These are phyloP conservation scores for Vanessa cardui DNA, from an alignment of 2,888 invertebrate species.

Conservation along the genomic window DNA sequence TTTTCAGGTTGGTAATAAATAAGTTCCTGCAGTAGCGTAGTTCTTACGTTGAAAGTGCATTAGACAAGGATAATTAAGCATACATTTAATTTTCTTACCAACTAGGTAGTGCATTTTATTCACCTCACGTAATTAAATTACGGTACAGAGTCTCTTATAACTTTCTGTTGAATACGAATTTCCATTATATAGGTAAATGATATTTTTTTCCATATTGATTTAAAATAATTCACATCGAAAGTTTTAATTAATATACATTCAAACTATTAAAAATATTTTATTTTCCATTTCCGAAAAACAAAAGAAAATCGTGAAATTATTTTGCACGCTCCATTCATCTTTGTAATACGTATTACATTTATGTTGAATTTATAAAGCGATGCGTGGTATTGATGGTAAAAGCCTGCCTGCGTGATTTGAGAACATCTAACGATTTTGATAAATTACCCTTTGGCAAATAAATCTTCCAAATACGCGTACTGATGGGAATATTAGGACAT, in stretches of 20 bases:
- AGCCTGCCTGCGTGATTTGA: constrained; percentile 41
- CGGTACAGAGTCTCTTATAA: constrained; percentile 20
- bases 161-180: constrained; percentile 1
- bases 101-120: constrained; percentile 30
- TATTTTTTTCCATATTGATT: too few species aligned
- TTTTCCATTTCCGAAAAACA: not conserved
- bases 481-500: constrained; percentile 5
- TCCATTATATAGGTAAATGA: too few species aligned
- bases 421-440: constrained; percentile 34
- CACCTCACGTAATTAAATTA: constrained; percentile 37
- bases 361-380: constrained; percentile 20
- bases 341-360: constrained; percentile 12
- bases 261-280: not conserved
- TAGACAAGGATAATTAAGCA: constrained; percentile 26
- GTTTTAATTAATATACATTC: too few species aligned
- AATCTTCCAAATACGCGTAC: constrained; percentile 19
- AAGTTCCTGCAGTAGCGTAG: constrained; percentile 13
- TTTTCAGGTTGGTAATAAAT: constrained; percentile 27
- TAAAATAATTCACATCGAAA: too few species aligned
- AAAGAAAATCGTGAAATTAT: not conserved
- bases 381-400: constrained; percentile 41
- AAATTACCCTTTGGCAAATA: constrained; percentile 33
- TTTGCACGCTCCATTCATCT: constrained; percentile 6
- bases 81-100: constrained; percentile 13
- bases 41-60: constrained; percentile 24